Evolutionary conservation across 2,113 vertebrate species (phyloP).

Genomic region (Piaya cayana): DNA sequence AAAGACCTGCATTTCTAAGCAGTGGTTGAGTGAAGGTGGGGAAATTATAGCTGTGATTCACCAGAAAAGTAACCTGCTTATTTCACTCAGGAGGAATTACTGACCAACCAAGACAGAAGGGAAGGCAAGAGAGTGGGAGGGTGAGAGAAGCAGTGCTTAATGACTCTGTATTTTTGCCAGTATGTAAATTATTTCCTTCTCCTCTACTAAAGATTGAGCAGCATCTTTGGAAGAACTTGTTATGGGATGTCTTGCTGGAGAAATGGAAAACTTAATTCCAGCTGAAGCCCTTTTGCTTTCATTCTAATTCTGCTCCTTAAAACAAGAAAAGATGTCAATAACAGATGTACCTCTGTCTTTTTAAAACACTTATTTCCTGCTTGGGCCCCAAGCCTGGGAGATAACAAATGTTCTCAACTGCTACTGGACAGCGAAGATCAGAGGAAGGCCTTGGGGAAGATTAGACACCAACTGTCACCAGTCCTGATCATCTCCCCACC

Average conservation of each 20-base stretch:
- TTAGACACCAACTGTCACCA: neutral
- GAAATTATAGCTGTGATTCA: constrained; percentile 31
- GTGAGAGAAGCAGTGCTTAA: neutral
- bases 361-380: constrained; percentile 23
- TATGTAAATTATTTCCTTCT: neutral
- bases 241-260: neutral
- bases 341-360: neutral
- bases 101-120: neutral
- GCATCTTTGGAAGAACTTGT: neutral
- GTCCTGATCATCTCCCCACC: neutral
- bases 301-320: constrained; percentile 36
- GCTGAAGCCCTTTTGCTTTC: neutral
- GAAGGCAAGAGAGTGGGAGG: neutral
- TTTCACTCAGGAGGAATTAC: neutral
- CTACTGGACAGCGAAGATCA: neutral
- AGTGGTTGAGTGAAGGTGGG: neutral
- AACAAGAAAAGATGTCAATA: constrained; percentile 20
- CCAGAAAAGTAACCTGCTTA: neutral
- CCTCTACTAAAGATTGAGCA: neutral
- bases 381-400: neutral
- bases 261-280: neutral
- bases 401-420: constrained; percentile 10
- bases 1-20: constrained; percentile 34
- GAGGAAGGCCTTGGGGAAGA: neutral
- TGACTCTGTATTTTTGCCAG: neutral